Conservation (phyloP, 2,113 vertebrate species). For the Australoheros scitulus region DNA sequence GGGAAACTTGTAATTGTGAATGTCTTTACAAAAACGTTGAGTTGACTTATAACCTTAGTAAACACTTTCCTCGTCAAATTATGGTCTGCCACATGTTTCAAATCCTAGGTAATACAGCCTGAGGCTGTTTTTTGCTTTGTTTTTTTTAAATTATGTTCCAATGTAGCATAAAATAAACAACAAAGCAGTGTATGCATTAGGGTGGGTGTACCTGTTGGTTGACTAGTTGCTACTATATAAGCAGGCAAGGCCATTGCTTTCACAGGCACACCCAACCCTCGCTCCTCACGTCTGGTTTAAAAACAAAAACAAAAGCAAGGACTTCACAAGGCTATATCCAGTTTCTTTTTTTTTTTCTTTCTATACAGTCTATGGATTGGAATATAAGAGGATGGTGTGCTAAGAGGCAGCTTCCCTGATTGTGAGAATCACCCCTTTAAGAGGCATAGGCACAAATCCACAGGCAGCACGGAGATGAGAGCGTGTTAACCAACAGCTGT, state of each 20-base stretch:
- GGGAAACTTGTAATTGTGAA: background rate
- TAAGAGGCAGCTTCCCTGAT: slow-evolving; percentile 54
- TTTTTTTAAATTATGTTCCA: background rate
- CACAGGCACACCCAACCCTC: background rate
- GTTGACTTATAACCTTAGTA: background rate
- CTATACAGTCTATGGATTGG: background rate
- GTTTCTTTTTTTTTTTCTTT: no score
- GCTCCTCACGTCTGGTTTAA: background rate
- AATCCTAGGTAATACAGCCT: background rate
- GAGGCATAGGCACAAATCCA: slow-evolving; percentile 69
- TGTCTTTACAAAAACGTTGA: background rate
- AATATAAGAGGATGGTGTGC: slow-evolving; percentile 11
- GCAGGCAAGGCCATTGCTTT: background rate
- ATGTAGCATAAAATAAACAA: no score
- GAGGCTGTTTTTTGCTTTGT: background rate
- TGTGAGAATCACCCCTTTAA: slow-evolving; percentile 22
- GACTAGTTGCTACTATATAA: background rate
- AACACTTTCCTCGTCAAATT: background rate
- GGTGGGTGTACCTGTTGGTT: background rate
- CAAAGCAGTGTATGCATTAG: background rate
- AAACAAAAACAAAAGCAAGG: background rate
- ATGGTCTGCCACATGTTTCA: background rate
- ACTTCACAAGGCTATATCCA: background rate
- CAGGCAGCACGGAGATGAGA: slow-evolving; percentile 43
- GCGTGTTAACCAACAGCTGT: background rate